A percentile compares a stretch with the other conserved stretches of the same genome.
These are phyloP conservation scores for Helicoverpa assulta DNA, from an alignment of 2,888 invertebrate species.

Conservation along the genomic window DNA sequence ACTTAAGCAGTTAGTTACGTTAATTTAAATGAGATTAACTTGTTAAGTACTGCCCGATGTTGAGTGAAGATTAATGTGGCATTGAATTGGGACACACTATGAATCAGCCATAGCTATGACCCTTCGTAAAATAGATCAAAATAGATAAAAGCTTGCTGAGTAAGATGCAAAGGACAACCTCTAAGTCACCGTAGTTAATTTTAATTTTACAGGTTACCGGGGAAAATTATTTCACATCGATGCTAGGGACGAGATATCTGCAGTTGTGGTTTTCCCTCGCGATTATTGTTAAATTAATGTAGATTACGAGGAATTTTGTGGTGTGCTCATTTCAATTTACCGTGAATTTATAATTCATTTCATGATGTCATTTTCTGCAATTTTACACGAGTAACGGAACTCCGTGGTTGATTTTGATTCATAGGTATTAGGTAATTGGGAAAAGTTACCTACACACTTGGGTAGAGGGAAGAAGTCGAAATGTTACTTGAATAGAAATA, in stretches of 20 bases:
- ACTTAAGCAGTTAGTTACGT: not conserved
- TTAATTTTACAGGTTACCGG: not conserved
- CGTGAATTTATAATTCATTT: not conserved
- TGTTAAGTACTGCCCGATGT: not conserved
- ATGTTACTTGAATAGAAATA: not conserved
- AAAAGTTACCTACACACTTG: not conserved
- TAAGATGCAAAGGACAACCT: too few relatives aligned
- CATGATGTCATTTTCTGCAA: not conserved
- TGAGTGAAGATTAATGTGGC: constrained; percentile 10
- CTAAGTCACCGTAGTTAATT: too few relatives aligned
- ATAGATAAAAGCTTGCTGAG: too few relatives aligned
- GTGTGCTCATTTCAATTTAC: not conserved
- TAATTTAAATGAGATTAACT: constrained; percentile 22
- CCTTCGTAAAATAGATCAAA: too few relatives aligned
- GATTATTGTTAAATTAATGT: not conserved
- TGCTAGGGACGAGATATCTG: too few relatives aligned
- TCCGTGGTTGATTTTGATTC: not conserved
- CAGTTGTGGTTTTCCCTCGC: not conserved
- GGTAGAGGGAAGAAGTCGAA: not conserved
- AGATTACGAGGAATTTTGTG: not conserved
- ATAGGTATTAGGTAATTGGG: not conserved
- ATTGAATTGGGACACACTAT: constrained; percentile 8
- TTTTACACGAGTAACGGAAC: not conserved
- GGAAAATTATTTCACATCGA: too few relatives aligned
- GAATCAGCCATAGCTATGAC: constrained; percentile 2